Evolutionary conservation across 2,888 invertebrate genomes (phyloP).

Genomic region (Tuta absoluta): DNA sequence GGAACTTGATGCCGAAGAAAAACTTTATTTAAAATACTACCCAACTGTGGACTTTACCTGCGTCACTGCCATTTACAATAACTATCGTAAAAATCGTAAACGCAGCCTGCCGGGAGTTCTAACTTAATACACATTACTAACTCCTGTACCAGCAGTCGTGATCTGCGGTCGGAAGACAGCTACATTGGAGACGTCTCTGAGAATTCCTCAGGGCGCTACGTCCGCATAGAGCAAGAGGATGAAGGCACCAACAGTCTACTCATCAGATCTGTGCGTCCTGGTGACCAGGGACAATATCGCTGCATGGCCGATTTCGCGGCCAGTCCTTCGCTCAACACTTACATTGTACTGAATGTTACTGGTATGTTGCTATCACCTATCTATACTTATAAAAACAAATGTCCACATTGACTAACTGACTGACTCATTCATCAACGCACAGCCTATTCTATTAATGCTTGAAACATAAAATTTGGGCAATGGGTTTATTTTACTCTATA

Average conservation of each 20-base stretch:
- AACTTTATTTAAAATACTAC: too few relatives aligned
- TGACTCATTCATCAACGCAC: too few relatives aligned
- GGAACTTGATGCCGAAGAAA: too few relatives aligned
- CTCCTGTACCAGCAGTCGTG: slow-evolving; percentile 67
- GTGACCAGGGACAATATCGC: slow-evolving; percentile 65
- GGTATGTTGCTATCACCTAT: slow-evolving; percentile 53
- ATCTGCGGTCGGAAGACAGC: slow-evolving; percentile 55
- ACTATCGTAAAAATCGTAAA: not conserved
- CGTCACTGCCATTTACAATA: not conserved
- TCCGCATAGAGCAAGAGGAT: slow-evolving; percentile 51
- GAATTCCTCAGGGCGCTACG: slow-evolving; percentile 48
- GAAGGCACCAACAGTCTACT: slow-evolving; percentile 54
- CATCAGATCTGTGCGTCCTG: slow-evolving; percentile 52
- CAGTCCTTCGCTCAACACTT: slow-evolving; percentile 66
- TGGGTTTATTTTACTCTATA: too few relatives aligned
- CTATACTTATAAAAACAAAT: too few relatives aligned
- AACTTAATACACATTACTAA: slow-evolving; percentile 7
- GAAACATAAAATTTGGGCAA: too few relatives aligned
- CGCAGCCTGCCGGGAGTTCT: not conserved
- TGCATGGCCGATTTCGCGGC: slow-evolving; percentile 67
- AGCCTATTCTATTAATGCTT: not conserved
- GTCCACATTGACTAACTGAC: too few relatives aligned
- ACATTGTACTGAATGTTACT: slow-evolving; percentile 59
- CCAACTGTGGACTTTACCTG: too few relatives aligned
- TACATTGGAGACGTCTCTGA: slow-evolving; percentile 39